Conservation (phyloP, 2,797 vertebrate species). For the Carduelis carduelis region DNA sequence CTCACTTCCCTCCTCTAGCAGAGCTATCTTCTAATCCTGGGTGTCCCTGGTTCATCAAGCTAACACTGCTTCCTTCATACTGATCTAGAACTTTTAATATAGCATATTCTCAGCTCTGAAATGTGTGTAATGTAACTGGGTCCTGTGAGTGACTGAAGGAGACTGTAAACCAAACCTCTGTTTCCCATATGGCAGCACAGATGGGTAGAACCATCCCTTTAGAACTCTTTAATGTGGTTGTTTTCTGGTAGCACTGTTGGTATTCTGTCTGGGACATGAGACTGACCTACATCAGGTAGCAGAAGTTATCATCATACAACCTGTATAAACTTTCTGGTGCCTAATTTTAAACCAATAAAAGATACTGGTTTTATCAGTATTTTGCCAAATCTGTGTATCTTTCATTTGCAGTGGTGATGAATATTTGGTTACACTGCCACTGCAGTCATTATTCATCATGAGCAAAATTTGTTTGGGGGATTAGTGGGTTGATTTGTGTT, state of each 20-base stretch:
- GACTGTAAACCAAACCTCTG: not conserved
- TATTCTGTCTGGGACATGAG: not conserved
- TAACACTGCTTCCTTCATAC: not conserved
- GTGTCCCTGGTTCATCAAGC: not conserved
- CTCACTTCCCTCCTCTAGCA: not conserved
- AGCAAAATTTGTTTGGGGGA: not conserved
- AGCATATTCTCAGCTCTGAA: not conserved
- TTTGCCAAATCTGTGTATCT: not conserved
- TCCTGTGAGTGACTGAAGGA: not conserved
- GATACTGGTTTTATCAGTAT: not conserved
- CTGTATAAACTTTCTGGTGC: not conserved
- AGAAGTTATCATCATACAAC: not conserved
- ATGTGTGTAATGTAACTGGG: not conserved
- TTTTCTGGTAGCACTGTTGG: not conserved
- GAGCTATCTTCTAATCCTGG: not conserved
- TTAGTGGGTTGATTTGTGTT: not conserved
- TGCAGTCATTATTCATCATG: not conserved
- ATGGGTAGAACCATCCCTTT: not conserved
- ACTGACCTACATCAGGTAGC: not conserved
- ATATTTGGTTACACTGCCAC: not conserved
- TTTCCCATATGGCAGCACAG: not conserved
- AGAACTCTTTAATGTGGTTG: not conserved
- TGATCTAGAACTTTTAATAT: not conserved
- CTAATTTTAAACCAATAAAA: not conserved
- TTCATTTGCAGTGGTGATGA: not conserved